A percentile compares a stretch with the other conserved stretches of the same genome.
These are phyloP conservation scores for Pterocles gutturalis DNA, from an alignment of 2,113 vertebrate species.

Conservation along the genomic window DNA sequence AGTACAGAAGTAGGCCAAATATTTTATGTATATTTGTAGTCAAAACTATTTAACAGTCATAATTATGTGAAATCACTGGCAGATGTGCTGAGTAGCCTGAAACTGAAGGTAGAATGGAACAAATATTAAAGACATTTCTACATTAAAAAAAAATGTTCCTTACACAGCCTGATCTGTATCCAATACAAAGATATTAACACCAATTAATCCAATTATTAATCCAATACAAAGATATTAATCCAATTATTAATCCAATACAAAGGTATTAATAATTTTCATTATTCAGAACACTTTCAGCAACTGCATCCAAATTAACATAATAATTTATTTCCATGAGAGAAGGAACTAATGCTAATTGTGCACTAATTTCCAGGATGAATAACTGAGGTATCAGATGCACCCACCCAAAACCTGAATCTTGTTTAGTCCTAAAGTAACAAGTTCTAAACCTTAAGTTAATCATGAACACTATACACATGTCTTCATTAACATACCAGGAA, in stretches of 20 bases:
- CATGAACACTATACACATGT: slow-evolving; percentile 73
- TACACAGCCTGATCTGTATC: slow-evolving; percentile 20
- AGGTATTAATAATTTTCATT: slow-evolving; percentile 52
- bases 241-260: slow-evolving; percentile 32
- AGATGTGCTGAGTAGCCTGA: neutral
- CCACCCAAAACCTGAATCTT: slow-evolving; percentile 66
- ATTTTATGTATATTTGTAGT: neutral
- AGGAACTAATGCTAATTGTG: slow-evolving; percentile 74
- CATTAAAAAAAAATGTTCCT: slow-evolving; percentile 26
- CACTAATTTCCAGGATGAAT: slow-evolving; percentile 78
- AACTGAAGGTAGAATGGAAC: slow-evolving; percentile 15
- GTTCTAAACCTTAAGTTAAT: slow-evolving; percentile 68
- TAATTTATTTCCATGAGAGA: slow-evolving; percentile 69
- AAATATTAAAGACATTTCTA: slow-evolving; percentile 37
- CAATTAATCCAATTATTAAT: neutral
- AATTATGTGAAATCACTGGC: slow-evolving; percentile 8
- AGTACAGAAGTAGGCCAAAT: neutral
- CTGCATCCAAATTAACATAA: slow-evolving; percentile 65
- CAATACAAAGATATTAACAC: slow-evolving; percentile 51
- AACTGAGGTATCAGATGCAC: slow-evolving; percentile 76
- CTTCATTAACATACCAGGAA: slow-evolving; percentile 73
- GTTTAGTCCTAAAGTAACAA: slow-evolving; percentile 72
- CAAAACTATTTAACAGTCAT: neutral
- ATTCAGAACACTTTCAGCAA: slow-evolving; percentile 61
- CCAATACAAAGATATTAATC: slow-evolving; percentile 52